phyloP scores from a whole-genome alignment of 2,797 vertebrate genomes.

The Acanthiza pusilla region DNA sequence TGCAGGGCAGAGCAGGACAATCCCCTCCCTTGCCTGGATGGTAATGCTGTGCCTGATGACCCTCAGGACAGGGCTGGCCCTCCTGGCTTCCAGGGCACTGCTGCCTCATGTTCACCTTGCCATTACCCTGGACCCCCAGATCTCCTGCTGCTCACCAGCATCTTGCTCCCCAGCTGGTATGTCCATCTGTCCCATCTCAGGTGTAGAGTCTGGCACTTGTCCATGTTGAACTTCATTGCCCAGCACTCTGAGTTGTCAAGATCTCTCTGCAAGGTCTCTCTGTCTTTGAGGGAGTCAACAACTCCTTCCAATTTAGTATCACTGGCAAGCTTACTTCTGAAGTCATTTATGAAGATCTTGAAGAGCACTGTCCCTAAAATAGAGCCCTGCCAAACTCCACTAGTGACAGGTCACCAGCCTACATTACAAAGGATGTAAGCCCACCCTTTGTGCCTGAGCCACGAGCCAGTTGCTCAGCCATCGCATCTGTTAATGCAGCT shows the following conservation, averaged over 20 bases:
- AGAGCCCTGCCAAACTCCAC: neutral
- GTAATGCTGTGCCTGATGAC: rapidly evolving
- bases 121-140: neutral
- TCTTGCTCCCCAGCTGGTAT: neutral
- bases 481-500: neutral
- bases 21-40: neutral
- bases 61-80: rapidly evolving
- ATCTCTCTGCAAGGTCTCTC: neutral
- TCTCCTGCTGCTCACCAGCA: neutral
- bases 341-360: neutral
- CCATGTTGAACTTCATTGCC: neutral
- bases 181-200: neutral
- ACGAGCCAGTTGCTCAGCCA: neutral
- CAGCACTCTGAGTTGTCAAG: neutral
- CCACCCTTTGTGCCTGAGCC: neutral
- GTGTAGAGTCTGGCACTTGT: neutral
- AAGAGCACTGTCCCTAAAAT: neutral
- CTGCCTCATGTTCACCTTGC: neutral
- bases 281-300: neutral
- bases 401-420: neutral
- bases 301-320: neutral
- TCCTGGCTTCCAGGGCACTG: neutral
- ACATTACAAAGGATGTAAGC: no score
- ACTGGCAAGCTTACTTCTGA: neutral
- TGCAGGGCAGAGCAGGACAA: rapidly evolving